Percentiles rank a stretch among this genome's conserved stretches.
Conservation (phyloP, 2,888 invertebrate species). For the Beris chalybata region DNA sequence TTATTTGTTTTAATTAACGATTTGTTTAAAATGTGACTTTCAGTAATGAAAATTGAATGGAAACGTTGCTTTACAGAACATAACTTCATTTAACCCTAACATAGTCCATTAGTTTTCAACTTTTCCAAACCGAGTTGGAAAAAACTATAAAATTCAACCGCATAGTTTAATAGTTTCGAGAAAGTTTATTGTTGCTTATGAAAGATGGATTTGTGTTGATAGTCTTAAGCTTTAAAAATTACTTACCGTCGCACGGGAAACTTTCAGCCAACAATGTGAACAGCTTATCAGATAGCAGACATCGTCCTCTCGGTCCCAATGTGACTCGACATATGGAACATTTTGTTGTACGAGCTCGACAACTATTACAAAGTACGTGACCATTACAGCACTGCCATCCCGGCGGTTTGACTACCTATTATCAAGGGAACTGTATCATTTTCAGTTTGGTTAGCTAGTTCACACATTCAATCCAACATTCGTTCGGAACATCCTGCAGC, state of each 20-base stretch:
- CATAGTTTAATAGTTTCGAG: too few relatives aligned
- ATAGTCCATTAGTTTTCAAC: too few relatives aligned
- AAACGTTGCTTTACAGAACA: too few relatives aligned
- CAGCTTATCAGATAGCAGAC: constrained; percentile 58
- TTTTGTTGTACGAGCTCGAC: constrained; percentile 55
- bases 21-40: too few relatives aligned
- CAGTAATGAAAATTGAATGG: too few relatives aligned
- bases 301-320: constrained; percentile 56
- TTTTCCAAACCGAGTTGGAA: too few relatives aligned
- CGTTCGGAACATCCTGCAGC: constrained; percentile 4
- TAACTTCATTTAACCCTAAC: too few relatives aligned
- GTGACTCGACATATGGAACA: constrained; percentile 58
- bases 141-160: too few relatives aligned
- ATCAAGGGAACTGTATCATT: constrained; percentile 38
- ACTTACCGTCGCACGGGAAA: constrained; percentile 52
- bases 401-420: constrained; percentile 55
- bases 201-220: too few relatives aligned
- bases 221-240: background rate
- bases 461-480: constrained; percentile 2
- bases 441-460: constrained; percentile 34
- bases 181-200: too few relatives aligned
- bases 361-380: constrained; percentile 57
- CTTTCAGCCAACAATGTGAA: constrained; percentile 54
- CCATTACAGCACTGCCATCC: constrained; percentile 59
- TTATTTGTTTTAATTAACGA: too few relatives aligned